A percentile compares a stretch with the other conserved stretches of the same genome.
Evolutionary conservation across 37 sponge, comb jelly and placozoan genomes (phyloP).

Genomic region (Beroe forskalii): DNA sequence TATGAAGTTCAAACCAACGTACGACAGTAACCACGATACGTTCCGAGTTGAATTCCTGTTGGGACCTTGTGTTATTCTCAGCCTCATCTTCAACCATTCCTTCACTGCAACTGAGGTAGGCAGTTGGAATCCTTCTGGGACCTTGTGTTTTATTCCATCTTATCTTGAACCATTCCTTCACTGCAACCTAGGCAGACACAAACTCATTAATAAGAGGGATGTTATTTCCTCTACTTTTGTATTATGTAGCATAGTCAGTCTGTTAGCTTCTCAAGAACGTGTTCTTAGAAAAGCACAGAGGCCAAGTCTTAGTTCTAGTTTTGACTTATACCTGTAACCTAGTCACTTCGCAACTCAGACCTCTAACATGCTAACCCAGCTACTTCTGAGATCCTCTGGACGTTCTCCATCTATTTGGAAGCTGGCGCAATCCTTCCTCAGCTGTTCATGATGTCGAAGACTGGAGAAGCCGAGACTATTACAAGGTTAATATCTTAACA

Average conservation of each 20-base stretch:
- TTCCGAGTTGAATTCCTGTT: conserved; percentile 94
- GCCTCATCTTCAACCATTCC: conserved; percentile 94
- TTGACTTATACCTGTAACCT: too few species aligned
- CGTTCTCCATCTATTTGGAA: conserved; percentile 98
- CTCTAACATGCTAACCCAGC: too few species aligned
- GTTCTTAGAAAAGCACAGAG: too few species aligned
- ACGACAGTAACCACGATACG: conserved; percentile 94
- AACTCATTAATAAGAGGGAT: too few species aligned
- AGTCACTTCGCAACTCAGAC: too few species aligned
- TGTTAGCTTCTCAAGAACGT: too few species aligned
- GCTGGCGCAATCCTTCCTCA: conserved; percentile 96
- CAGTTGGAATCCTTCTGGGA: too few species aligned
- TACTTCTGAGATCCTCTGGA: conserved; percentile 99
- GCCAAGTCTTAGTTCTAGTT: too few species aligned
- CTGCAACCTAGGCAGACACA: conserved; percentile 83
- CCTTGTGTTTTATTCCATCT: conserved; percentile 84
- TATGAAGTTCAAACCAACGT: conserved; percentile 92
- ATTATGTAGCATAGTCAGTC: too few species aligned
- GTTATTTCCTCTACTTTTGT: too few species aligned
- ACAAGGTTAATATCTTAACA: conserved; percentile 71
- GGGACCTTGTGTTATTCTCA: conserved; percentile 82
- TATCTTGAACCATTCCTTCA: conserved; percentile 95
- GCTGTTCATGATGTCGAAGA: conserved; percentile 99
- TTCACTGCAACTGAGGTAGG: conserved; percentile 89
- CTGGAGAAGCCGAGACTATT: conserved; percentile 98